Base-by-base conservation (phyloP, 2,888 invertebrate genomes). In the Drosophila putrida region DNA sequence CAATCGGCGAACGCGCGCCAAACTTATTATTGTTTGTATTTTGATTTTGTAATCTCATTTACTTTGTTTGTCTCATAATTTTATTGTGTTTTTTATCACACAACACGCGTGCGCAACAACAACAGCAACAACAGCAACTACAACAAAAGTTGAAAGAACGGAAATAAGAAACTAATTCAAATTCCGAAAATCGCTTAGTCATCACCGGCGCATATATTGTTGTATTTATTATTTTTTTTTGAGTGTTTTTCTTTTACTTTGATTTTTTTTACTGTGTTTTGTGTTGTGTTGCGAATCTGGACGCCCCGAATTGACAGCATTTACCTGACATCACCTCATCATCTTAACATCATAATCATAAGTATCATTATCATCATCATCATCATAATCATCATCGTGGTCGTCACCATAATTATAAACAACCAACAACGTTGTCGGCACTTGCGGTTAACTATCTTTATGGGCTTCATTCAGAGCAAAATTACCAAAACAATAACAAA, bases 371-470 rank as follows among this genome's bases (percentile, higher is more conserved):
- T 28, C 54, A 51, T 54, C 49, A 67, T 62, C 35, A 70, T 59
- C 38, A 64, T 28, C 58, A 58, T 54, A 44, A 67, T 62, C 35
- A 70, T 59, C 38, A 64, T 28, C 58, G 55, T 54, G 50, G 50
- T 61, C 50, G 54, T 44, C 36, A 33, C 44, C 53, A 53, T 67
- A 47, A 55, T 39, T 54, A 59, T 54, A 38, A 63, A 5, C 28
- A 31, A 9, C 47, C 72, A 53, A 33, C 35, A 43, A 36, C 44
- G 60, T 67, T 49, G 70, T 72, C 82, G 68, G 44, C 53, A 54
- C 68, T 82, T 88, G 82, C 88, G 82, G 88, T 88, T 82, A 63
- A 73, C 75, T 20, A 78, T 81, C 79, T 87, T 87, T 71, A 62
- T 75, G 84, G 84, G 87, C 81, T 81, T 76, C 75, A 69, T 49